phyloP scores from a whole-genome alignment of 1,140 invertebrate genomes.

The Nylanderia fulva region DNA sequence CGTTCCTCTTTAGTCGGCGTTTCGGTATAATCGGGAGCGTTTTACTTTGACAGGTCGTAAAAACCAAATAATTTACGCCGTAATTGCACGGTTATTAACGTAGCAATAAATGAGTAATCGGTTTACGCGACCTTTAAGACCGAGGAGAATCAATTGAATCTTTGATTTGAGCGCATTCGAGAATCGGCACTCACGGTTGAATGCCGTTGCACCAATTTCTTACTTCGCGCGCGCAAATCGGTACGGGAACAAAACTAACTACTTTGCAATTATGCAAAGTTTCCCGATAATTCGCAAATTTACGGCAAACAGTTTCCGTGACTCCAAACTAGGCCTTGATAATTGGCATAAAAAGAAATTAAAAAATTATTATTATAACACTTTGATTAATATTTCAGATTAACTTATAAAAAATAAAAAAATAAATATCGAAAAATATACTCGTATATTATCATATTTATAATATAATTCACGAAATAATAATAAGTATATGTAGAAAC shows the following conservation, averaged over 20 bases:
- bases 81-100: slow-evolving; percentile 49
- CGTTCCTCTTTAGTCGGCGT: slow-evolving; percentile 42
- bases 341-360: not conserved
- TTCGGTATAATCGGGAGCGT: slow-evolving; percentile 42
- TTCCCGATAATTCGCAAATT: slow-evolving; percentile 10
- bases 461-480: slow-evolving; percentile 20
- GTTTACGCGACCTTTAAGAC: slow-evolving; percentile 37
- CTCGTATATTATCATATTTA: not conserved
- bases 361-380: not conserved
- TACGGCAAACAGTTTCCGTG: not conserved
- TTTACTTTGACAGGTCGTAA: slow-evolving; percentile 50
- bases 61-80: slow-evolving; percentile 49
- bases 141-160: slow-evolving; percentile 25
- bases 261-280: slow-evolving; percentile 4
- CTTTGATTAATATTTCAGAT: too few relatives aligned
- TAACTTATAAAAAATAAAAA: not conserved
- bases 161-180: slow-evolving; percentile 23
- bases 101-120: slow-evolving; percentile 53
- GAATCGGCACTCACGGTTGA: slow-evolving; percentile 25
- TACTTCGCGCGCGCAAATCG: not conserved
- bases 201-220: slow-evolving; percentile 16
- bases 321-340: not conserved
- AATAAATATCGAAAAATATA: slow-evolving; percentile 27
- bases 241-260: slow-evolving; percentile 7
- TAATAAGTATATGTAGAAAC: slow-evolving; percentile 20